These are phyloP conservation scores for Ceyx melanurus DNA, from an alignment of 2,113 vertebrate genomes.

Conservation along the genomic window DNA sequence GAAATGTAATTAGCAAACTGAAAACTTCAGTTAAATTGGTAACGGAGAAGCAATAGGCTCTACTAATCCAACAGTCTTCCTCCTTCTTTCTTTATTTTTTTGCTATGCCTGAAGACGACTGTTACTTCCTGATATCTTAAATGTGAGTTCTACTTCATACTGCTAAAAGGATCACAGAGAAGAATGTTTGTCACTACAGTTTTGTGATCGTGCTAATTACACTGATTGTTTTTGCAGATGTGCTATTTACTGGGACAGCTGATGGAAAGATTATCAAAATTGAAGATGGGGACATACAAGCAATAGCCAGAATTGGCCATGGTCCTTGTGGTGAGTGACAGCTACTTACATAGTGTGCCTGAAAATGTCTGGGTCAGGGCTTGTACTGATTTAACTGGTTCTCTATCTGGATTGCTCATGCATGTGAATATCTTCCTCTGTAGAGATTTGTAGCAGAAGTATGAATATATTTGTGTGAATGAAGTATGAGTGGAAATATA, in stretches of 20 bases:
- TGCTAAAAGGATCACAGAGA: not conserved
- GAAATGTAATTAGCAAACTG: not conserved
- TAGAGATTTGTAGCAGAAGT: not conserved
- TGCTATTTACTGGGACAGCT: constrained; percentile 89
- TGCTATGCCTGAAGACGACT: not conserved
- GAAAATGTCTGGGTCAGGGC: not conserved
- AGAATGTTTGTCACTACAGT: not conserved
- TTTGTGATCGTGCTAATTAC: not conserved
- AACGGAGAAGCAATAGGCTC: not conserved
- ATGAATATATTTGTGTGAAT: not conserved
- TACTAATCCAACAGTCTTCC: not conserved
- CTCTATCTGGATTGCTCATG: not conserved
- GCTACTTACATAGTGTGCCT: not conserved
- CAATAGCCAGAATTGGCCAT: constrained; percentile 84
- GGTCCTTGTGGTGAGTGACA: constrained; percentile 87
- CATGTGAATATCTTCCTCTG: not conserved
- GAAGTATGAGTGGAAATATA: not conserved
- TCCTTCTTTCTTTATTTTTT: not conserved
- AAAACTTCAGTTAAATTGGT: not conserved
- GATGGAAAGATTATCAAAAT: constrained; percentile 92
- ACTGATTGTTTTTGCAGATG: constrained; percentile 78
- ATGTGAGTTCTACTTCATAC: not conserved
- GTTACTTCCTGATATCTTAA: not conserved
- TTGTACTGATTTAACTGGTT: not conserved
- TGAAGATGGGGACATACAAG: constrained; percentile 82